Conservation (phyloP, 1,140 invertebrate species). For the Caenorhabditis latens region DNA sequence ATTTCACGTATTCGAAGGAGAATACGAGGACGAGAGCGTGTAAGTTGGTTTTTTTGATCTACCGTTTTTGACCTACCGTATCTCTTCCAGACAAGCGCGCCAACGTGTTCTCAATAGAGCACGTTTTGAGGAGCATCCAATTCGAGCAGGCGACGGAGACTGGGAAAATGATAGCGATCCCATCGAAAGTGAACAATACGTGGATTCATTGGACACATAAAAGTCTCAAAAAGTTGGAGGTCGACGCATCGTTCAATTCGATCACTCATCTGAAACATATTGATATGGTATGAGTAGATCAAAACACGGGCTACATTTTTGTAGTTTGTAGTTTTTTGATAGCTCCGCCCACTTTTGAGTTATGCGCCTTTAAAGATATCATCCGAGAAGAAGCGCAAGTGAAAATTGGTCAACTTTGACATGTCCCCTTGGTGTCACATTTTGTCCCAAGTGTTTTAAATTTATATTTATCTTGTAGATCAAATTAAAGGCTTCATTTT, state of each 20-base stretch:
- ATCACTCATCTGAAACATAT: constrained; percentile 56
- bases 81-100: constrained; percentile 29
- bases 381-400: too few relatives aligned
- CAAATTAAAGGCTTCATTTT: too few relatives aligned
- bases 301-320: neutral
- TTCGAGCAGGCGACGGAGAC: constrained; percentile 47
- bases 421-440: too few relatives aligned
- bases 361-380: too few relatives aligned
- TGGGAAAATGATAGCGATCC: constrained; percentile 57
- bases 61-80: too few relatives aligned
- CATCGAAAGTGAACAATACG: constrained; percentile 50
- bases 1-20: constrained; percentile 43
- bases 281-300: neutral
- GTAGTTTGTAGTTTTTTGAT: too few relatives aligned
- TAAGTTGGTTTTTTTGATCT: neutral
- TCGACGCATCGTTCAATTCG: neutral
- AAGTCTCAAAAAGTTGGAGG: constrained; percentile 28
- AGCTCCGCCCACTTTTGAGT: too few relatives aligned
- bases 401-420: too few relatives aligned
- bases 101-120: constrained; percentile 37
- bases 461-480: too few relatives aligned
- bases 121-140: constrained; percentile 20
- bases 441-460: too few relatives aligned
- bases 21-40: constrained; percentile 34
- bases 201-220: constrained; percentile 62